Evolutionary conservation across 2,888 invertebrate genomes (phyloP).

Genomic region (Lycophotia porphyrea): DNA sequence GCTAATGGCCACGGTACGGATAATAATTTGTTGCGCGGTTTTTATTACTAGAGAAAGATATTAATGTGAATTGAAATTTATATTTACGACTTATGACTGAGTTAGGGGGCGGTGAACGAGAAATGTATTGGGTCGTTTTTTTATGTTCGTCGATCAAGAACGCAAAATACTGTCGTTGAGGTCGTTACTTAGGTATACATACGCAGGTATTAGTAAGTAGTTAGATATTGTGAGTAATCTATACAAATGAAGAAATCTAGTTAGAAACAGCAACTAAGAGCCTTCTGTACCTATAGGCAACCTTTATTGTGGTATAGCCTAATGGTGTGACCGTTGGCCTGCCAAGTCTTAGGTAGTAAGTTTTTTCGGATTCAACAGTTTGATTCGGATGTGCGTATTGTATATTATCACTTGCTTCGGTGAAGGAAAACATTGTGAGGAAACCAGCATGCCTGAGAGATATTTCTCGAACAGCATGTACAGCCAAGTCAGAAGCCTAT

Average conservation of each 20-base stretch:
- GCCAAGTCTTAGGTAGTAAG: too few relatives aligned
- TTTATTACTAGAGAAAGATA: constrained; percentile 79
- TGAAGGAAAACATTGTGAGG: too few relatives aligned
- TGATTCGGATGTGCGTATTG: too few relatives aligned
- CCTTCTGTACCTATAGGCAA: not conserved
- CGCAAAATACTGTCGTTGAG: constrained; percentile 3
- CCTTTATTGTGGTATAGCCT: not conserved
- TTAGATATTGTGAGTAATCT: not conserved
- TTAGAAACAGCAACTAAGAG: not conserved
- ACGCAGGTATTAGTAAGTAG: not conserved
- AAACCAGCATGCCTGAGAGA: too few relatives aligned
- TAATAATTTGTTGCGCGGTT: constrained; percentile 84
- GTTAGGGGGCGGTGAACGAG: constrained; percentile 30
- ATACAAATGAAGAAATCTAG: not conserved
- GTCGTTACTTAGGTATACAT: not conserved
- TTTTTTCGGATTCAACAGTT: too few relatives aligned
- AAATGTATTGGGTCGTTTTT: constrained; percentile 26
- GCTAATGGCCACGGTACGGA: constrained; percentile 84
- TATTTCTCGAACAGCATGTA: too few relatives aligned
- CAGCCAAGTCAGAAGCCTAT: too few relatives aligned
- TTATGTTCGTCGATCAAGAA: constrained; percentile 39
- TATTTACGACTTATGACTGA: constrained; percentile 67
- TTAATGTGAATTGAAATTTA: constrained; percentile 78
- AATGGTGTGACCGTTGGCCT: too few relatives aligned
- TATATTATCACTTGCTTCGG: too few relatives aligned